Evolutionary conservation across 35 echinoderm and acorn worm genomes (phyloP).

Genomic region (Lytechinus variegatus): DNA sequence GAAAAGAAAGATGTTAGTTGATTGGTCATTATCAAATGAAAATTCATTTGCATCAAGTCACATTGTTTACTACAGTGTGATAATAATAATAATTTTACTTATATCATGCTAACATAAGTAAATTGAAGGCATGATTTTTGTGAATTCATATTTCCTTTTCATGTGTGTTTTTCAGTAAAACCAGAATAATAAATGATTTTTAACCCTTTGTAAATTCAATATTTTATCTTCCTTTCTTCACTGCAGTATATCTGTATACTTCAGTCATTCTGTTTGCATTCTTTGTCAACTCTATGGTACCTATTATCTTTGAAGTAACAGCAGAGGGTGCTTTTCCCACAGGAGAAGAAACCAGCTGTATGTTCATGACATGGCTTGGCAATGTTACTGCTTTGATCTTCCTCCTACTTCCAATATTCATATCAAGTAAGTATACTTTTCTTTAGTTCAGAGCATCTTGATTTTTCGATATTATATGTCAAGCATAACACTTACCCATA

Average conservation of each 20-base stretch:
- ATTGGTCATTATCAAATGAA: too few relatives aligned
- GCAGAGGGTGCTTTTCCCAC: conserved; percentile 78
- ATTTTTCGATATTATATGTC: neutral
- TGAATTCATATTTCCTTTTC: too few relatives aligned
- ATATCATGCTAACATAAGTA: too few relatives aligned
- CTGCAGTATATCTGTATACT: conserved; percentile 51
- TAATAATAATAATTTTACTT: too few relatives aligned
- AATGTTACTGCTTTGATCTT: conserved; percentile 74
- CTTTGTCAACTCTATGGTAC: conserved; percentile 69
- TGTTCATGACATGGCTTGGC: conserved; percentile 68
- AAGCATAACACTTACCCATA: neutral
- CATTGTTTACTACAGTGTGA: too few relatives aligned
- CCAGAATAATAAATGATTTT: neutral
- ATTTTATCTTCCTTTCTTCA: neutral
- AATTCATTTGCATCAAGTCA: too few relatives aligned
- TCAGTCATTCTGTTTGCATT: conserved; percentile 70
- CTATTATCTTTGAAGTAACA: conserved; percentile 82
- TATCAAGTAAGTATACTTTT: conserved; percentile 27
- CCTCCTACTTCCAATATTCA: conserved; percentile 52
- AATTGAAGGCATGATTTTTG: too few relatives aligned
- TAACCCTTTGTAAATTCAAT: neutral
- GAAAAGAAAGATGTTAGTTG: too few relatives aligned
- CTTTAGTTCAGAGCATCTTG: neutral
- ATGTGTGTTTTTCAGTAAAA: neutral
- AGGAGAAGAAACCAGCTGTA: conserved; percentile 75